phyloP scores from a whole-genome alignment of 2,888 invertebrate species.

The Rhagium mordax region DNA sequence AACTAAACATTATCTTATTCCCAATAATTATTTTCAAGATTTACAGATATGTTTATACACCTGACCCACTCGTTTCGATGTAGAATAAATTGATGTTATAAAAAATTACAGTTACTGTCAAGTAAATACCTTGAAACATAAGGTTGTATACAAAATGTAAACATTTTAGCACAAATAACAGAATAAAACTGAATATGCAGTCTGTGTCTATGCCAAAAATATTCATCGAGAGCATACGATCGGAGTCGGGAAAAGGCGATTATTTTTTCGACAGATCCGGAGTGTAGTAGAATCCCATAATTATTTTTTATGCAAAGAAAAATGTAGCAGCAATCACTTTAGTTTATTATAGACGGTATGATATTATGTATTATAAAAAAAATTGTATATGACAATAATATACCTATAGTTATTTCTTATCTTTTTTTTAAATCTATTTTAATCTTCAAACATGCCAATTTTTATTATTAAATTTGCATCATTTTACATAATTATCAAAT shows the following conservation, averaged over 20 bases:
- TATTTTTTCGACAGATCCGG: slow-evolving; percentile 15
- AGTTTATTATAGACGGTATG: too few species aligned
- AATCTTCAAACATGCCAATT: too few species aligned
- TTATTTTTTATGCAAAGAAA: too few species aligned
- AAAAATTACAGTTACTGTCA: slow-evolving; percentile 15
- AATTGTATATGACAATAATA: too few species aligned
- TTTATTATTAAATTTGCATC: too few species aligned
- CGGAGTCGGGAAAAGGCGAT: slow-evolving; percentile 26
- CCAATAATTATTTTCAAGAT: slow-evolving; percentile 20
- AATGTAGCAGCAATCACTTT: too few species aligned
- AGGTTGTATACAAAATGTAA: slow-evolving; percentile 38
- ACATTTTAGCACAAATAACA: slow-evolving; percentile 52
- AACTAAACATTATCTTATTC: slow-evolving; percentile 21
- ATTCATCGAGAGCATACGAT: slow-evolving; percentile 36
- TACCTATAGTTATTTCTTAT: too few species aligned
- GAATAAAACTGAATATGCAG: slow-evolving; percentile 47
- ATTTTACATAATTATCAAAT: too few species aligned
- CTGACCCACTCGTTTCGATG: slow-evolving; percentile 27
- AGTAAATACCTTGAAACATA: slow-evolving; percentile 17
- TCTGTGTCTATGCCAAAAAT: slow-evolving; percentile 54
- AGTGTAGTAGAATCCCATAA: slow-evolving; percentile 4
- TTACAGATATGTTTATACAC: slow-evolving; percentile 32
- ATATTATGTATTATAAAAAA: too few species aligned
- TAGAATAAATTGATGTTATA: slow-evolving; percentile 1
- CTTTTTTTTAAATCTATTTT: too few species aligned